Conservation (phyloP, 2,113 vertebrate species). For the Cyanocitta stelleri region DNA sequence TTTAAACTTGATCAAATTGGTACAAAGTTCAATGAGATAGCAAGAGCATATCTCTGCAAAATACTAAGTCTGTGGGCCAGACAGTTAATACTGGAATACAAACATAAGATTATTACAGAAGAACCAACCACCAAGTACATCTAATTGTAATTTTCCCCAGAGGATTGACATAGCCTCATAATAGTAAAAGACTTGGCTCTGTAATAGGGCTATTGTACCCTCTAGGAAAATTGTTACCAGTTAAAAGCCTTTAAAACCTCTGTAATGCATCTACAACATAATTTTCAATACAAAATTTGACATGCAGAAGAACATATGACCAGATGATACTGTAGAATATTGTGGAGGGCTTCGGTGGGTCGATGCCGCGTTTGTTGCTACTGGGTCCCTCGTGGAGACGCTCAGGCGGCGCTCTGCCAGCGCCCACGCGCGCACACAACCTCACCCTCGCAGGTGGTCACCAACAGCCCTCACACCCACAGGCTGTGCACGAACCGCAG, state of each 20-base stretch:
- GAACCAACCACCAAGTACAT: neutral
- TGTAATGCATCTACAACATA: neutral
- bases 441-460: too few species aligned
- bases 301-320: neutral
- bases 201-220: neutral
- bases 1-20: neutral
- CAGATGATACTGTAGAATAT: neutral
- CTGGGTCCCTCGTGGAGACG: too few species aligned
- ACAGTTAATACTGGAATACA: neutral
- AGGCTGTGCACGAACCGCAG: too few species aligned
- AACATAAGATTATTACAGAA: neutral
- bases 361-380: too few species aligned
- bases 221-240: neutral
- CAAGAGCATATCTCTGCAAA: neutral
- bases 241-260: constrained; percentile 4
- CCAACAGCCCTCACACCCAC: too few species aligned
- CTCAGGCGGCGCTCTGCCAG: too few species aligned
- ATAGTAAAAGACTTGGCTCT: neutral
- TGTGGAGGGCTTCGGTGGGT: too few species aligned
- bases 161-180: neutral
- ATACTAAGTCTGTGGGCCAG: neutral
- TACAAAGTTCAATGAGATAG: neutral
- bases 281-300: neutral
- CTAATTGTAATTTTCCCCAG: neutral
- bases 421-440: too few species aligned